Evolutionary conservation across 2,888 invertebrate species (phyloP).

Genomic region (Cephus spinipes): DNA sequence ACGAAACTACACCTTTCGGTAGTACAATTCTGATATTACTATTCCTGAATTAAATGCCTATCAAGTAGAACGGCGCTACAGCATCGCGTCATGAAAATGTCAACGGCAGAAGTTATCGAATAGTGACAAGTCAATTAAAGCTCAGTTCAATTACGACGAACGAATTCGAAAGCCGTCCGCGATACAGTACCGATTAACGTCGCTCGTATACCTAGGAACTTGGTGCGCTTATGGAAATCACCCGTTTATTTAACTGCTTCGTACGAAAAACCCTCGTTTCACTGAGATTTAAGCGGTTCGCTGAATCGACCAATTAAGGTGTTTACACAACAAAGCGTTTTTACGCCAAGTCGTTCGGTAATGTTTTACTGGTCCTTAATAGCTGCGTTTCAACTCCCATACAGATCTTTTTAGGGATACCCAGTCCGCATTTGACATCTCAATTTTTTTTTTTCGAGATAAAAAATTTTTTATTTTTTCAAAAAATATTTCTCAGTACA

Average conservation of each 20-base stretch:
- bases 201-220: background rate
- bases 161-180: background rate
- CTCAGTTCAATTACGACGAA: background rate
- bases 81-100: background rate
- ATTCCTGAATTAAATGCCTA: background rate
- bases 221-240: background rate
- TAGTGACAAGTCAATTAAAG: background rate
- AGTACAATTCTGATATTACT: background rate
- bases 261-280: background rate
- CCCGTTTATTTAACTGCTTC: background rate
- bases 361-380: background rate
- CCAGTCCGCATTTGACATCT: no score
- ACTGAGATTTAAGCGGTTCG: constrained; percentile 7
- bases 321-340: constrained; percentile 34
- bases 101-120: background rate
- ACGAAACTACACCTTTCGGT: background rate
- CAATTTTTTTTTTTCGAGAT: no score
- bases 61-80: background rate
- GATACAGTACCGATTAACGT: background rate
- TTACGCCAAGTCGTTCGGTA: constrained; percentile 8
- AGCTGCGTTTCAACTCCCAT: background rate
- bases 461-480: no score
- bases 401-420: no score
- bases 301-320: constrained; percentile 35
- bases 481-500: no score